Conservation (phyloP, 2,888 invertebrate species). For the Agrotis puta region DNA sequence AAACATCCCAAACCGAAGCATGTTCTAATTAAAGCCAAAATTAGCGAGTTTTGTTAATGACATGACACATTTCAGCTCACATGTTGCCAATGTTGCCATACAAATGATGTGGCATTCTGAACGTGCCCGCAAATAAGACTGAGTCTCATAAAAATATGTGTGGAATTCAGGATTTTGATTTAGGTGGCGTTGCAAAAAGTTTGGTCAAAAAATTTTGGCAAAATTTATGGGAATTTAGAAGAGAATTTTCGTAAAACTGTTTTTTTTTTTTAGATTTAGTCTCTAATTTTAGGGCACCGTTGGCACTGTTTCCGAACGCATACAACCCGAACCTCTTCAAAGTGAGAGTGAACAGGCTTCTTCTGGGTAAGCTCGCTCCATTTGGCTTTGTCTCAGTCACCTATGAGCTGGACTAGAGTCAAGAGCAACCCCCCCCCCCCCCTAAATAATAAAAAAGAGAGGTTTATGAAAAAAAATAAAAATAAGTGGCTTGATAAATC, state of each 20-base stretch:
- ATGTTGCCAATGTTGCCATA: conserved; percentile 62
- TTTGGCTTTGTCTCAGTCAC: no score
- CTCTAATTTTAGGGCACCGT: background rate
- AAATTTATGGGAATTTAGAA: conserved; percentile 15
- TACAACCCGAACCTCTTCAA: no score
- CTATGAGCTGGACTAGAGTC: no score
- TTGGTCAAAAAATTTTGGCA: conserved; percentile 4
- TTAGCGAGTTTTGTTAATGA: conserved; percentile 57
- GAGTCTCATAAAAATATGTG: conserved; percentile 64
- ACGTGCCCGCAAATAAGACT: conserved; percentile 77
- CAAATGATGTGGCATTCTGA: conserved; percentile 83
- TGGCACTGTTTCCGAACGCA: no score
- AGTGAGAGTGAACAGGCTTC: no score
- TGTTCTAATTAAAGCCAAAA: conserved; percentile 56
- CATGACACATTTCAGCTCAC: conserved; percentile 42
- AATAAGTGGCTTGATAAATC: background rate
- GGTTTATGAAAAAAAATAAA: background rate
- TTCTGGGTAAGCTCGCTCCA: no score
- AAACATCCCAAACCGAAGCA: conserved; percentile 10
- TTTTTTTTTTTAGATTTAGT: background rate
- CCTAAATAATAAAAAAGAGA: no score
- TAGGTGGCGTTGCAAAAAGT: conserved; percentile 64
- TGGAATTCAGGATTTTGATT: conserved; percentile 81
- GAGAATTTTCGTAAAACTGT: background rate
- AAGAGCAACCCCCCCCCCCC: no score